Evolutionary conservation across 2,888 invertebrate species (phyloP).

Genomic region (Caenorhabditis virilis): DNA sequence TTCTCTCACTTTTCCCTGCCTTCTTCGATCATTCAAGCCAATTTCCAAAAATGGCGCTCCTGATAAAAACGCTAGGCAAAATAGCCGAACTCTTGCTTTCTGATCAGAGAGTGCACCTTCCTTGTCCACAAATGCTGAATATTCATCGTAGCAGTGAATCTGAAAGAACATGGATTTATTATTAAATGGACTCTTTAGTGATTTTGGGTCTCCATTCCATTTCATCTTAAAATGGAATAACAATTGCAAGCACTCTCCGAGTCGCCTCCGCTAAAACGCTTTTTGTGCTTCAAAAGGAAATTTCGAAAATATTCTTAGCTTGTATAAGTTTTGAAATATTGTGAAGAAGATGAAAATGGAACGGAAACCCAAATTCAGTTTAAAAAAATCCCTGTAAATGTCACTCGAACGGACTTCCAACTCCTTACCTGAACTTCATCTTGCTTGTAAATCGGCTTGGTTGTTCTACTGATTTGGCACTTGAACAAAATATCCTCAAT

Average conservation of each 20-base stretch:
- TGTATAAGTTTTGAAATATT: too few species aligned
- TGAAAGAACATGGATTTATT: slow-evolving; percentile 21
- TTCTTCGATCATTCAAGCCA: slow-evolving; percentile 85
- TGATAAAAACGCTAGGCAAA: slow-evolving; percentile 94
- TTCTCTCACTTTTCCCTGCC: slow-evolving; percentile 63
- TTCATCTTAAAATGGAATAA: too few species aligned
- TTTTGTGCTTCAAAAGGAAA: neutral
- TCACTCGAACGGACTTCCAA: too few species aligned
- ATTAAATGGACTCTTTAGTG: too few species aligned
- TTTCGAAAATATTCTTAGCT: too few species aligned
- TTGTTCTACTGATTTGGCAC: slow-evolving; percentile 76
- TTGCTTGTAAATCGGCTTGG: slow-evolving; percentile 82
- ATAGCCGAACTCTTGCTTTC: slow-evolving; percentile 89
- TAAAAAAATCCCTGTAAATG: neutral
- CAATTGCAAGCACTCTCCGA: too few species aligned
- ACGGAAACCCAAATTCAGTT: neutral
- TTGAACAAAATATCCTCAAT: slow-evolving; percentile 91
- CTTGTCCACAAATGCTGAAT: slow-evolving; percentile 73
- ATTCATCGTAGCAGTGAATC: slow-evolving; percentile 69
- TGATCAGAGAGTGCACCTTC: slow-evolving; percentile 81
- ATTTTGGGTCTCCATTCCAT: too few species aligned
- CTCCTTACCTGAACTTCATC: slow-evolving; percentile 86
- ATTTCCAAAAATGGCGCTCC: slow-evolving; percentile 95
- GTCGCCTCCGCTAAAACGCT: too few species aligned
- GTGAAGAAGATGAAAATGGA: too few species aligned